A percentile compares a stretch with the other conserved stretches of the same genome.
Evolutionary conservation across 2,888 invertebrate species (phyloP).

Genomic region (Herminia tarsipennalis): DNA sequence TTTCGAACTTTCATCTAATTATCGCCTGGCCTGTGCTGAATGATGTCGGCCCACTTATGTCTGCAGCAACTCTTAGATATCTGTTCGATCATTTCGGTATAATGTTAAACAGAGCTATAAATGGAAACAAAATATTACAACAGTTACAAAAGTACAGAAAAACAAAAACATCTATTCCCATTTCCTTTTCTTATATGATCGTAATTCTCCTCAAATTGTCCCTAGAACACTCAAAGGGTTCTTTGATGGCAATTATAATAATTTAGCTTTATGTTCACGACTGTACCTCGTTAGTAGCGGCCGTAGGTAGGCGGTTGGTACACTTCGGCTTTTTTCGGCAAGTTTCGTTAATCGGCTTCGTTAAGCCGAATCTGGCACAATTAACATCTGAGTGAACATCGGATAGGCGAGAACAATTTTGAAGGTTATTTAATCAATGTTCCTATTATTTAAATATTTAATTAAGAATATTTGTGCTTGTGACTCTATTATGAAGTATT

Average conservation of each 20-base stretch:
- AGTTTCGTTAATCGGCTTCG: constrained; percentile 19
- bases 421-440: neutral
- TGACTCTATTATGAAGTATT: no score
- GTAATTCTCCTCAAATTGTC: constrained; percentile 1
- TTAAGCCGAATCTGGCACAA: constrained; percentile 21
- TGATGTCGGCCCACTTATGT: no score
- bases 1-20: no score
- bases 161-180: neutral
- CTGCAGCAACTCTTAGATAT: no score
- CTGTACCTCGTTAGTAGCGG: constrained; percentile 19
- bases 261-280: constrained; percentile 6
- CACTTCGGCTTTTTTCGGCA: constrained; percentile 13
- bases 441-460: no score
- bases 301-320: constrained; percentile 1
- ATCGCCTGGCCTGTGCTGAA: no score
- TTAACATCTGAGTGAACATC: constrained; percentile 17
- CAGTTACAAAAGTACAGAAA: neutral
- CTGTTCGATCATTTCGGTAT: no score
- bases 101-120: no score
- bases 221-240: neutral
- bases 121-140: neutral
- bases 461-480: no score
- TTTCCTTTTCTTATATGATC: neutral
- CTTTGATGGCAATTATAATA: constrained; percentile 18
- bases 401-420: constrained; percentile 17